Conservation (phyloP, 37 sponge, comb jelly and placozoan species). For the Dysidea cf. avara region DNA sequence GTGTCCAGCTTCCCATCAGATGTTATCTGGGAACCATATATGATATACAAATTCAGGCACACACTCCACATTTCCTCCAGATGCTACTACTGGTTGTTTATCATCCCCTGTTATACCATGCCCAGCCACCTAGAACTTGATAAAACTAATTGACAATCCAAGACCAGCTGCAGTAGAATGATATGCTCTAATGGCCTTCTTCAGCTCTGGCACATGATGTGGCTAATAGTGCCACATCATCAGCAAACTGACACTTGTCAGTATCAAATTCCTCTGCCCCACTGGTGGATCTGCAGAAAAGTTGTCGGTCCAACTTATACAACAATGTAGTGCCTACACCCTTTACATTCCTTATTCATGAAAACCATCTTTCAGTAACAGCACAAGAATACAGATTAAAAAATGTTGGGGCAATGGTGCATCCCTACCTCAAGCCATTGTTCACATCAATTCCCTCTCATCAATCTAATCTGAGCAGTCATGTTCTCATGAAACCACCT, state of each 20-base stretch:
- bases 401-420: background rate
- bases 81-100: background rate
- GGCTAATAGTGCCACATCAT: background rate
- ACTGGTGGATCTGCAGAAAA: too few relatives aligned
- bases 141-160: too few relatives aligned
- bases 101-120: background rate
- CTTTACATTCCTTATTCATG: background rate
- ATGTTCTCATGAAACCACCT: background rate
- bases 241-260: background rate
- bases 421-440: background rate
- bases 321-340: background rate
- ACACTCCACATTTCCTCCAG: background rate
- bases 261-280: background rate
- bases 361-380: background rate
- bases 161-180: too few relatives aligned
- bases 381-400: too few relatives aligned
- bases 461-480: background rate
- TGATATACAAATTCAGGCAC: constrained; percentile 1
- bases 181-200: too few relatives aligned
- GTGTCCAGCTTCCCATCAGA: background rate
- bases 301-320: background rate
- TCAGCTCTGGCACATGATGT: background rate
- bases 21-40: background rate
- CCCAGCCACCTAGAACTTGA: too few relatives aligned
- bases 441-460: background rate